Evolutionary conservation across 2,888 invertebrate genomes (phyloP).

Genomic region (Cephus rjabovi): DNA sequence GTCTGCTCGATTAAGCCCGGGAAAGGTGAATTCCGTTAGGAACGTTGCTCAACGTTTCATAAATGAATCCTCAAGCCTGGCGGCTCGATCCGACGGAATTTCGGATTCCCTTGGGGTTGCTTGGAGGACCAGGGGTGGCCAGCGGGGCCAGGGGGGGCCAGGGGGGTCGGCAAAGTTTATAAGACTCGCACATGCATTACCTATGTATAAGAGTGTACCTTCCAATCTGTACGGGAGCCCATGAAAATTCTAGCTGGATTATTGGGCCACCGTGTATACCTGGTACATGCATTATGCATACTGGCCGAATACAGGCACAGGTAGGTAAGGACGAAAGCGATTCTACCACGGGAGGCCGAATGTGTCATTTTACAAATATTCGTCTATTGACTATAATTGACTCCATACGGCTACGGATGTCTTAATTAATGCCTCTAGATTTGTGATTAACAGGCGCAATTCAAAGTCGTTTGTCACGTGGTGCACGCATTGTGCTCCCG

Average conservation of each 20-base stretch:
- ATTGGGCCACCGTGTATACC: not conserved
- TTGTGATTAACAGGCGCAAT: too few relatives aligned
- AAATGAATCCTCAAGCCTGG: not conserved
- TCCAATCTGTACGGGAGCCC: not conserved
- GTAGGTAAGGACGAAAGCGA: not conserved
- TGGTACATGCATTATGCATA: not conserved
- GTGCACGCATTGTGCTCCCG: too few relatives aligned
- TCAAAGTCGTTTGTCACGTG: too few relatives aligned
- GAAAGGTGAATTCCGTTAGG: not conserved
- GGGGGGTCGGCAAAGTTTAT: not conserved
- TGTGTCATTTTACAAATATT: not conserved
- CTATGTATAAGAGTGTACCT: not conserved
- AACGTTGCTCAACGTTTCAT: not conserved
- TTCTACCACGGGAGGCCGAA: not conserved
- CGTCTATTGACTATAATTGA: not conserved
- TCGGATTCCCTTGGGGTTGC: not conserved
- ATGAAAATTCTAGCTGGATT: not conserved
- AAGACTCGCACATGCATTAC: not conserved
- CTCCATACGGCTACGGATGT: too few relatives aligned
- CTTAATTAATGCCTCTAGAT: too few relatives aligned
- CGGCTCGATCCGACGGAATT: not conserved
- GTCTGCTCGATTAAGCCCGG: not conserved
- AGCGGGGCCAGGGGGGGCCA: too few relatives aligned
- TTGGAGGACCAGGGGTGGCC: not conserved
- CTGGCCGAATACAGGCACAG: not conserved